Percentiles rank a stretch among this genome's conserved stretches.
Evolutionary conservation across 2,888 invertebrate species (phyloP).

Genomic region (Tipula unca): DNA sequence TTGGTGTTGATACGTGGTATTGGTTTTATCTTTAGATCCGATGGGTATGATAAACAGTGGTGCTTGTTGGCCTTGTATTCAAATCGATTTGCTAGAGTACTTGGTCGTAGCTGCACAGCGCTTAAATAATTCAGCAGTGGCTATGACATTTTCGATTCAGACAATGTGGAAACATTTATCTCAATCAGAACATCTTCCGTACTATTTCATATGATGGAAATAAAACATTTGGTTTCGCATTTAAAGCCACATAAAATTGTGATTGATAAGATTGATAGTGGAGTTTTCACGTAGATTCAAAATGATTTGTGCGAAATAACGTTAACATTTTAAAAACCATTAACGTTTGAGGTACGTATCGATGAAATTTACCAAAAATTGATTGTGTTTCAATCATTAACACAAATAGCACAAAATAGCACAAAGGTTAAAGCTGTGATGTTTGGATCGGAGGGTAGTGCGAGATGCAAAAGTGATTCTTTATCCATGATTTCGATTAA

Average conservation of each 20-base stretch:
- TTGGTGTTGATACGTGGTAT: conserved; percentile 86
- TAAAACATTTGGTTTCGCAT: conserved; percentile 63
- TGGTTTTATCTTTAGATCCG: conserved; percentile 81
- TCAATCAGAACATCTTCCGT: conserved; percentile 70
- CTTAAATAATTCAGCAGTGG: conserved; percentile 85
- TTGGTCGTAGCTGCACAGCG: conserved; percentile 84
- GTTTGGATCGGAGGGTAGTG: no score
- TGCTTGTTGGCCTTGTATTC: conserved; percentile 72
- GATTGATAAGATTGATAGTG: conserved; percentile 52
- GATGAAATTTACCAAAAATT: conserved; percentile 90
- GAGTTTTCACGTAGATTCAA: conserved; percentile 93
- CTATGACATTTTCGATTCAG: conserved; percentile 89
- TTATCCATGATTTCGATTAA: no score
- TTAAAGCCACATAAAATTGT: conserved; percentile 61
- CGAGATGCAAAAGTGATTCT: no score
- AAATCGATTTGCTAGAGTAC: conserved; percentile 88
- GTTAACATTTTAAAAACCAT: conserved; percentile 76
- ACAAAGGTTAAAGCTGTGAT: no score
- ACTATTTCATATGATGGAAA: conserved; percentile 57
- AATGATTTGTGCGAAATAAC: conserved; percentile 87
- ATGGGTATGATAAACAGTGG: conserved; percentile 62
- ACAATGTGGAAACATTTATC: conserved; percentile 79
- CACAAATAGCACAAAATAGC: conserved; percentile 77
- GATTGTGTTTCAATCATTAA: conserved; percentile 84
- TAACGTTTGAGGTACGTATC: conserved; percentile 86